Evolutionary conservation across 2,113 vertebrate species (phyloP), one percentile per base, ranked within the genome.

Genomic region (Jacana jacana): DNA sequence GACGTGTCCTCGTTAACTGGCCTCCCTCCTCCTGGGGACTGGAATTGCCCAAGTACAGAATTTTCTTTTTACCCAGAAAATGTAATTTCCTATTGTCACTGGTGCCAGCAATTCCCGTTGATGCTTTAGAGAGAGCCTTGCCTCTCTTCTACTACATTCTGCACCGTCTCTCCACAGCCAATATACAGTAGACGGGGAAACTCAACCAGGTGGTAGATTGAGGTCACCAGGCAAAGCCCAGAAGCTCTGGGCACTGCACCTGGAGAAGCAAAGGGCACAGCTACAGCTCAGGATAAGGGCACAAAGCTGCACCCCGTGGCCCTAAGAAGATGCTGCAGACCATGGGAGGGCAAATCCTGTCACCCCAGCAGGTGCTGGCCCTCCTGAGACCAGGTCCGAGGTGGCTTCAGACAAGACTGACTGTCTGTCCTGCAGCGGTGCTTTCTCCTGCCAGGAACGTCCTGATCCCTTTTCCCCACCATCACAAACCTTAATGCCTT

Each of bases 21-120:
- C n/a, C 63, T 66, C 64, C 13, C 40, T 78, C 22, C 37, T 84
- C 60, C 13, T 0, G 0, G 49, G 15, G 20, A 46, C n/a, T 42
- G 3, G 3, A 65, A 89, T 4, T 4, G 18, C 31, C 76, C 61
- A 22, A 91, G 77, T 33, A n/a, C 8, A 7, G 35, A 2, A 75
- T 81, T 80, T 91, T 83, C 25, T 14, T 83, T 86, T 76, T 71
- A 51, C 31, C 30, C 71, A 68, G 39, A 92, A 88, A 88, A 88
- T 70, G 28, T 19, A 24, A 91, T 95, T 93, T 95, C 65, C 35
- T 60, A 6, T 25, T 88, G 51, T 65, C 66, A 79, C 9, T 35
- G 60, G 25, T 57, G 78, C 49, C 88, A 86, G 51, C 18, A 81
- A 23, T 69, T 79, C 49, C 42, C 78, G 24, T 23, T 52, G 69